A percentile compares a stretch with the other conserved stretches of the same genome.
phyloP scores from a whole-genome alignment of 2,888 invertebrate species.

The Parnassius glacialis region DNA sequence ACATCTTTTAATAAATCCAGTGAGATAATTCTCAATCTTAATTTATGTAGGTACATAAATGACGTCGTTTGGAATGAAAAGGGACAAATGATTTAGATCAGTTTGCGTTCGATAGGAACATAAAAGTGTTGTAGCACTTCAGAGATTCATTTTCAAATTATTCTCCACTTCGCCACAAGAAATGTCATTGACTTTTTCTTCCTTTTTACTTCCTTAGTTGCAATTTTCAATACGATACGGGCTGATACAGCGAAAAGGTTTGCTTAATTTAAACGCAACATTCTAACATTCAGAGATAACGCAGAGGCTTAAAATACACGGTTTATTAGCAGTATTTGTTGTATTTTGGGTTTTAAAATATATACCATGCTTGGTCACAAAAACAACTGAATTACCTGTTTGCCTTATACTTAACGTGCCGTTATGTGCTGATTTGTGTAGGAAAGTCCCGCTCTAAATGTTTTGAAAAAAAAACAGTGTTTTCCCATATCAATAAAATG shows the following conservation, averaged over 20 bases:
- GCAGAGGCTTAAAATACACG: conserved; percentile 16
- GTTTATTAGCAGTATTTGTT: background rate
- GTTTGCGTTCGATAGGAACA: conserved; percentile 12
- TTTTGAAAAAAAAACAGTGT: too few relatives aligned
- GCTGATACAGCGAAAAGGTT: conserved; percentile 16
- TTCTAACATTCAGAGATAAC: conserved; percentile 14
- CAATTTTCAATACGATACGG: conserved; percentile 7
- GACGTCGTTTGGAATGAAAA: conserved; percentile 38
- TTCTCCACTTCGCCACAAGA: conserved; percentile 1
- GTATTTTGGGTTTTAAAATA: background rate
- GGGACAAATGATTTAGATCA: conserved; percentile 38
- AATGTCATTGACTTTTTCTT: conserved; percentile 1
- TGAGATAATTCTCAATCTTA: conserved; percentile 14
- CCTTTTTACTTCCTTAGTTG: conserved; percentile 7
- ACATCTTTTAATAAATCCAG: conserved; percentile 13
- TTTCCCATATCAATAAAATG: too few relatives aligned
- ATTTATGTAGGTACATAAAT: conserved; percentile 20
- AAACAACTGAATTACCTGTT: too few relatives aligned
- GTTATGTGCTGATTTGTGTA: too few relatives aligned
- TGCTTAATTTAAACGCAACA: conserved; percentile 20
- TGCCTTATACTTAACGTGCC: too few relatives aligned
- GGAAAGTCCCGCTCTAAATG: too few relatives aligned
- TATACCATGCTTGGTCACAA: too few relatives aligned
- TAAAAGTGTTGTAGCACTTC: conserved; percentile 7
- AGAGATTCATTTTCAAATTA: conserved; percentile 5